phyloP scores from a whole-genome alignment of 2,888 invertebrate species.

The Calliopum simillimum region DNA sequence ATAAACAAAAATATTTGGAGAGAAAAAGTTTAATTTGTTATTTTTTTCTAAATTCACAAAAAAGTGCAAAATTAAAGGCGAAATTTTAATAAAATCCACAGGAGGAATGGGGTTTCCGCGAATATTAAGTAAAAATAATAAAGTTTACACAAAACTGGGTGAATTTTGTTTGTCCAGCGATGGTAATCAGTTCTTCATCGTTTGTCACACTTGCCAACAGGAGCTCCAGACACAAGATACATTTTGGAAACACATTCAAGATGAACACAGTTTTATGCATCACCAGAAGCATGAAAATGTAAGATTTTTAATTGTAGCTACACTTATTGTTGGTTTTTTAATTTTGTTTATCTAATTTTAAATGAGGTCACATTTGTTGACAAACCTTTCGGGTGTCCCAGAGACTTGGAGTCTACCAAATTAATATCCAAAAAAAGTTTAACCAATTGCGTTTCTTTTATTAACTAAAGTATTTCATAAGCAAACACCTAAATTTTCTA shows the following conservation, averaged over 20 bases:
- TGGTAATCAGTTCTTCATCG: conserved; percentile 58
- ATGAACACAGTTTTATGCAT: conserved; percentile 62
- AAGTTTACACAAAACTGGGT: conserved; percentile 61
- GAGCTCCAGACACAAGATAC: conserved; percentile 62
- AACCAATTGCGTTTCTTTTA: too few relatives aligned
- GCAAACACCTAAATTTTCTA: too few relatives aligned
- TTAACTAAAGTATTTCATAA: too few relatives aligned
- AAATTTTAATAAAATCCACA: background rate
- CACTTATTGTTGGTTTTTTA: background rate
- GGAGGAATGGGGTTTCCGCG: conserved; percentile 61
- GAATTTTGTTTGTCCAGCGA: conserved; percentile 62
- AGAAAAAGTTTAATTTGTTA: background rate
- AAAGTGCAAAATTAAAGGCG: background rate
- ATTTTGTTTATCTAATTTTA: too few relatives aligned
- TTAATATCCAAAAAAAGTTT: too few relatives aligned
- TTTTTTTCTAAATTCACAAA: background rate
- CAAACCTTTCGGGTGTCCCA: background rate
- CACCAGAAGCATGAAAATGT: conserved; percentile 18
- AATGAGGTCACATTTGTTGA: too few relatives aligned
- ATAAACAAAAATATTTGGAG: conserved; percentile 29
- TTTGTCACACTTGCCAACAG: conserved; percentile 62
- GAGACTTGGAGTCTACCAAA: too few relatives aligned
- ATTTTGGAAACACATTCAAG: conserved; percentile 63
- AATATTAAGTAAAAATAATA: conserved; percentile 62
- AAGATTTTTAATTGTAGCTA: background rate